A percentile compares a stretch with the other conserved stretches of the same genome.
phyloP scores from a whole-genome alignment of 2,888 invertebrate species.

The Agrochola lychnidis region DNA sequence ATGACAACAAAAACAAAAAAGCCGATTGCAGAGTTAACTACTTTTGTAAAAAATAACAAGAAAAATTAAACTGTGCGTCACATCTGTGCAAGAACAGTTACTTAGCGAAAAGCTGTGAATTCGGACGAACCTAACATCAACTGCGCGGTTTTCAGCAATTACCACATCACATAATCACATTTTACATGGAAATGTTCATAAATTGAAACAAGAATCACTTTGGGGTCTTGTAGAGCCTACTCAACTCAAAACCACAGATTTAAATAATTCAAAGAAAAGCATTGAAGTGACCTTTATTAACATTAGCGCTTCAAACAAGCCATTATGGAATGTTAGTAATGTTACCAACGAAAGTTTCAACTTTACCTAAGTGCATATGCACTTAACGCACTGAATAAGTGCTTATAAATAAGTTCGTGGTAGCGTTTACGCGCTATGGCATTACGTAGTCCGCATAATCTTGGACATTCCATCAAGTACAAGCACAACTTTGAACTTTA shows the following conservation, averaged over 20 bases:
- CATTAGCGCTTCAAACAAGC: neutral
- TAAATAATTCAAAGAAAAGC: neutral
- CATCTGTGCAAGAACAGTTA: too few species aligned
- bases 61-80: too few species aligned
- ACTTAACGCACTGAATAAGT: slow-evolving; percentile 42
- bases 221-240: neutral
- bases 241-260: neutral
- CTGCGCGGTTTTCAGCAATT: too few species aligned
- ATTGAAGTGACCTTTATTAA: neutral
- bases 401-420: slow-evolving; percentile 18
- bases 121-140: too few species aligned
- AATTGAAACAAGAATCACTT: neutral
- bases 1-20: too few species aligned
- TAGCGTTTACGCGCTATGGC: slow-evolving; percentile 38
- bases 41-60: too few species aligned
- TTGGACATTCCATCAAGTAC: slow-evolving; percentile 15
- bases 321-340: slow-evolving; percentile 35
- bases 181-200: neutral
- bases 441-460: slow-evolving; percentile 45
- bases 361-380: slow-evolving; percentile 18
- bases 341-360: slow-evolving; percentile 36
- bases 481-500: slow-evolving; percentile 45
- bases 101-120: too few species aligned
- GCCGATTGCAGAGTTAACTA: too few species aligned
- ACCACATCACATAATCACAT: too few species aligned